Base-by-base conservation (phyloP, 2,113 vertebrate genomes). In the Xenopus laevis region DNA sequence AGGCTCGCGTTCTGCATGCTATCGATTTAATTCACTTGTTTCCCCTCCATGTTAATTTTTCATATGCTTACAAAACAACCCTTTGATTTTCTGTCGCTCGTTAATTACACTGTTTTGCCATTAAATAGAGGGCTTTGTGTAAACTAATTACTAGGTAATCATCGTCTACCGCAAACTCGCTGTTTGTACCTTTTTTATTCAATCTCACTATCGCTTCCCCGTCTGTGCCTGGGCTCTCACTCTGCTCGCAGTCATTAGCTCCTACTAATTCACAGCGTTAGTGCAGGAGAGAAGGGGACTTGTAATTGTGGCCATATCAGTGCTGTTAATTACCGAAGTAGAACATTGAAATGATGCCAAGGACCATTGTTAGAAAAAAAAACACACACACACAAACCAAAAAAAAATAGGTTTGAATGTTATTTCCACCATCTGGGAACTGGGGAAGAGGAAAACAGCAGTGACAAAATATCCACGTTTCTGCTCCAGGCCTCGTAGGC, bases 71-170 rank as follows among this genome's bases (percentile, higher is more conserved):
- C 94, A 95, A 94, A 96, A 92, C 93, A 77, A 93, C 92, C 94
- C 93, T 96, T 98, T 96, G 95, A 98, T 99, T 98, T 98, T 94
- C 94, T 97, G 94, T 97, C 95, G 95, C 89, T 87, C 90, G 93
- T 96, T 99, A 96, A 99, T 98, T 97, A 97, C 94, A 90, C 92
- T 85, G 84, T 96, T 97, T 97, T 94, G 92, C 94, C 92, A 94
- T 96, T 97, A 95, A 96, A 95, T 94, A 92, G 88, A 89, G 91
- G 94, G 94, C 94, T 96, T 96, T 96, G 93, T 96, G 93, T 96
- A 96, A 96, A 95, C 95, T 96, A 98, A 97, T 98, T 98, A 96
- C 92, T 93, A 93, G 90, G 93, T 98, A 96, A 98, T 98, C 95
- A 96, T 96, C 93, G 92, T 91, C 89, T 91, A 92, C 93, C 90